These are phyloP conservation scores for Andrena cerasifolii DNA, from an alignment of 1,140 invertebrate genomes.

Conservation along the genomic window DNA sequence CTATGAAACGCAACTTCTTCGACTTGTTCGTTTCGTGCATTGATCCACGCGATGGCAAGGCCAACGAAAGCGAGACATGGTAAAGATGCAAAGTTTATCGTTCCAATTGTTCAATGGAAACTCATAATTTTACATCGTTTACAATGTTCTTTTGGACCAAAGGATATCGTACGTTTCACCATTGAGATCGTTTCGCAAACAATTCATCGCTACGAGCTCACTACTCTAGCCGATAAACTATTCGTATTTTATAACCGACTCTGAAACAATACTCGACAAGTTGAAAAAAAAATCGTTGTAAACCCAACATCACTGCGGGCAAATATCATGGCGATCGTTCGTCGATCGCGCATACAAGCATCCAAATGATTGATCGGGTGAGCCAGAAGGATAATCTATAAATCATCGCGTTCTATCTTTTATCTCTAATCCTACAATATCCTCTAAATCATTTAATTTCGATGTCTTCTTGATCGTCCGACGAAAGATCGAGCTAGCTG, in stretches of 20 bases:
- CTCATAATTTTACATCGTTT: background rate
- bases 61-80: background rate
- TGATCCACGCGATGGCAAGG: no score
- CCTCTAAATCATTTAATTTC: background rate
- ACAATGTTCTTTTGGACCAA: slow-evolving; percentile 33
- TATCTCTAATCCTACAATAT: background rate
- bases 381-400: background rate
- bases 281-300: background rate
- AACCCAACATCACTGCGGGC: background rate
- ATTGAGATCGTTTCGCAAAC: background rate
- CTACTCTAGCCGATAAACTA: background rate
- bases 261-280: background rate
- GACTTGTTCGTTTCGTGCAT: slow-evolving; percentile 3
- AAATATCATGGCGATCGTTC: background rate
- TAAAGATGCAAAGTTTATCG: background rate
- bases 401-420: slow-evolving; percentile 17
- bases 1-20: background rate
- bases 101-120: no score
- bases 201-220: slow-evolving; percentile 28
- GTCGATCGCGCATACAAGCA: background rate
- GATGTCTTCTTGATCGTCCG: background rate
- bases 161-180: slow-evolving; percentile 4
- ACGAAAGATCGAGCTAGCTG: background rate
- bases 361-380: background rate
- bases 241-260: slow-evolving; percentile 23